phyloP scores from a whole-genome alignment of 2,797 vertebrate genomes.

The Platyrinchus mystaceus region DNA sequence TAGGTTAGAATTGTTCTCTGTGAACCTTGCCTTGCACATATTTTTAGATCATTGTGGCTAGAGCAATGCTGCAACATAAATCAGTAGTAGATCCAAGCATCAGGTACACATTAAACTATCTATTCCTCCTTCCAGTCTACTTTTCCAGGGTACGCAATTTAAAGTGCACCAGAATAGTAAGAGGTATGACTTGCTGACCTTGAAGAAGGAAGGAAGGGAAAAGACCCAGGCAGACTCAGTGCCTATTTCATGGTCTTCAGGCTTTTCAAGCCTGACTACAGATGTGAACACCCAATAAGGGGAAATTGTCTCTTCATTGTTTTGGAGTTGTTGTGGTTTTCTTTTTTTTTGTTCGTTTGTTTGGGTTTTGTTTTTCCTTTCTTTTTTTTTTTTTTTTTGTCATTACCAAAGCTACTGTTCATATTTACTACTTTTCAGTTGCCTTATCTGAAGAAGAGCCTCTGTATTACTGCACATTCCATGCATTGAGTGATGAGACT shows the following conservation, averaged over 20 bases:
- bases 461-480: not conserved
- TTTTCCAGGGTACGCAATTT: not conserved
- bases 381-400: too few species aligned
- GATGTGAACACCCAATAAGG: not conserved
- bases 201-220: not conserved
- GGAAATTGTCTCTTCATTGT: not conserved
- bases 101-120: not conserved
- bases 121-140: not conserved
- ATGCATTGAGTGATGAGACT: not conserved
- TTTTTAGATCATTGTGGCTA: not conserved
- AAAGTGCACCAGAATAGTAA: not conserved
- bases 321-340: too few species aligned
- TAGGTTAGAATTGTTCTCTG: not conserved
- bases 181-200: not conserved
- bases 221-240: not conserved
- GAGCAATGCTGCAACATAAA: not conserved
- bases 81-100: not conserved
- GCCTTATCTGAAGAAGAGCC: not conserved
- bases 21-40: not conserved
- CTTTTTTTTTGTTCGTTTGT: not conserved
- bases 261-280: not conserved
- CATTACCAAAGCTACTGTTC: not conserved
- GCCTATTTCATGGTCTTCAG: not conserved
- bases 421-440: not conserved
- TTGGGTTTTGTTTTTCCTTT: too few species aligned